Conservation (phyloP, 2,113 vertebrate genomes). For the Echinops telfairi region DNA sequence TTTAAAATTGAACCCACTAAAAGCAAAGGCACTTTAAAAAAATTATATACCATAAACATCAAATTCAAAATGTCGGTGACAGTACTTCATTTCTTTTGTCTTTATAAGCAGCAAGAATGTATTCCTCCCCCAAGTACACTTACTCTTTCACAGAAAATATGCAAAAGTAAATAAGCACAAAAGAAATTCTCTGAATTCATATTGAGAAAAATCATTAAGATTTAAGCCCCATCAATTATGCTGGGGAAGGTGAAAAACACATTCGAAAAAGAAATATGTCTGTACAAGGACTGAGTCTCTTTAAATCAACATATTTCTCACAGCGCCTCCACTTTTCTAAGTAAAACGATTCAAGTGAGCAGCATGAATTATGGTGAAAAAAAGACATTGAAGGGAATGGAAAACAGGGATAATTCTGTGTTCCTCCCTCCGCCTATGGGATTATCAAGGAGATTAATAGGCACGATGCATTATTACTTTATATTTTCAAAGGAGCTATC, state of each 20-base stretch:
- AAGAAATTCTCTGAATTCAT: conserved; percentile 36
- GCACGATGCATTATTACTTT: background rate
- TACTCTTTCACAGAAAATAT: background rate
- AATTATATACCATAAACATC: background rate
- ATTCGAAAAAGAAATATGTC: background rate
- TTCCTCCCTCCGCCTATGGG: background rate
- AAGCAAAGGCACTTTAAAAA: conserved; percentile 33
- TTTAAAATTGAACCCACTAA: conserved; percentile 21
- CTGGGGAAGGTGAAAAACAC: background rate
- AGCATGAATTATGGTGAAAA: background rate
- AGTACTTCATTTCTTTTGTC: background rate
- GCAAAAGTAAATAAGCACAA: background rate
- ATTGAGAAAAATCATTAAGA: background rate
- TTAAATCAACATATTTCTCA: background rate
- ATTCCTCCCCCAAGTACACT: background rate
- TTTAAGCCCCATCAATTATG: too few relatives aligned
- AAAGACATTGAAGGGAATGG: conserved; percentile 51
- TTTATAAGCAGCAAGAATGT: background rate
- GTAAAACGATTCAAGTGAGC: conserved; percentile 4
- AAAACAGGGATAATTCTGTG: background rate
- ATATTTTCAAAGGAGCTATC: background rate
- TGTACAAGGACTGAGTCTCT: background rate
- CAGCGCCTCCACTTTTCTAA: conserved; percentile 6
- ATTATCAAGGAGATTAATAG: background rate
- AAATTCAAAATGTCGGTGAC: background rate